Evolutionary conservation across 2,797 vertebrate genomes (phyloP), one percentile per base, ranked within the genome.

Genomic region (Xenentodon cancila): DNA sequence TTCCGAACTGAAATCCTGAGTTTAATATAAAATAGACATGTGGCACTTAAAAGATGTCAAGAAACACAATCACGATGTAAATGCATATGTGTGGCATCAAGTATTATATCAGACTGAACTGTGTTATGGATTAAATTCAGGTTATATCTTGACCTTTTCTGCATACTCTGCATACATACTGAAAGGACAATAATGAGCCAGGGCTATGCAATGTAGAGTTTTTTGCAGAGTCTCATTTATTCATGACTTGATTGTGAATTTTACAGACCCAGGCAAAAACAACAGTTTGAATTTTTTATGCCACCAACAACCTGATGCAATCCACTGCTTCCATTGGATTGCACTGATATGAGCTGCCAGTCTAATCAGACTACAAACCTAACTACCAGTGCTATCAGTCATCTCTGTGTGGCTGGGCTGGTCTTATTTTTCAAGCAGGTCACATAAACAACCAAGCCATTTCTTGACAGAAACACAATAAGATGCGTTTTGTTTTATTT

Each of bases 231-330:
- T 42, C 17, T 27, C 19, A 62, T 47, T 44, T 51, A 44, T 53
- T 37, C 37, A 20, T 0, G 0, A 51, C n/a, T 12, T 47, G n/a
- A 51, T 1, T 46, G 50, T 61, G 21, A 40, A 17, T 47, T 52
- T 59, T 5, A 53, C 4, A 7, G 17, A 53, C 7, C 32, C 40
- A 60, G 18, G 45, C 16, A 64, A 20, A 40, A 48, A 59, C 17
- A 37, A 11, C 1, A 11, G 21, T 5, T 46, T 60, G 0, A 18
- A 15, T 44, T 48, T 64, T 63, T 53, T 43, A 45, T 61, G 45
- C 32, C 53, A 40, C 32, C 37, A 51, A 21, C 37, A 54, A 22
- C 59, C 30, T 49, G 50, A 61, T 50, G 52, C 55, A 75, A 34
- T 61, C 37, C 4, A 45, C 25, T 16, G 9, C 25, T 42, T 75